phyloP scores from a whole-genome alignment of 1,140 invertebrate species.

The Heliconius nattereri region DNA sequence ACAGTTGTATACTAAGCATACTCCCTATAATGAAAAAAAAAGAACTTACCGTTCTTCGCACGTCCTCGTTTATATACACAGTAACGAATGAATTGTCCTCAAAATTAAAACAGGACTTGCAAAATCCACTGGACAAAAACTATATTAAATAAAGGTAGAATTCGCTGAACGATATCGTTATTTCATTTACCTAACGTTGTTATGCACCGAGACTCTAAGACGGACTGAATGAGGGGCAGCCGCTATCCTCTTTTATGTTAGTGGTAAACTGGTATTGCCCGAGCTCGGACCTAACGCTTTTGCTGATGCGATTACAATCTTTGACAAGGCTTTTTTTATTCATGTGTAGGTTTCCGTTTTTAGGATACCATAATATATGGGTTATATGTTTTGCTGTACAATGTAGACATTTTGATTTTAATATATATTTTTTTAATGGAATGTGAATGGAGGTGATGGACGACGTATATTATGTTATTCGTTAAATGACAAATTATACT shows the following conservation, averaged over 20 bases:
- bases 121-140: not conserved
- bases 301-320: conserved; percentile 48
- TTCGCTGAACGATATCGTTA: not conserved
- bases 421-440: too few relatives aligned
- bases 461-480: too few relatives aligned
- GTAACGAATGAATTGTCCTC: not conserved
- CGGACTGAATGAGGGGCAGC: conserved; percentile 66
- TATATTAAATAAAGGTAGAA: not conserved
- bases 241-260: conserved; percentile 77
- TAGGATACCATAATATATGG: not conserved
- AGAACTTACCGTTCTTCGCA: conserved; percentile 40
- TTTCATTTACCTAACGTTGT: conserved; percentile 48
- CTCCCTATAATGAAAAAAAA: conserved; percentile 13
- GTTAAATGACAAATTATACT: too few relatives aligned
- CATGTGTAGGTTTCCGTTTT: not conserved
- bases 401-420: not conserved
- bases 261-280: conserved; percentile 68
- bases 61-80: conserved; percentile 30
- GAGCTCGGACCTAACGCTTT: conserved; percentile 35
- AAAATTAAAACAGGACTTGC: not conserved
- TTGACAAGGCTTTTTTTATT: conserved; percentile 38
- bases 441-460: too few relatives aligned
- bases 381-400: not conserved
- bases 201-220: conserved; percentile 49
- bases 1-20: not conserved